Evolutionary conservation across 1,140 invertebrate genomes (phyloP).

Genomic region (Bilobella aurantiaca): DNA sequence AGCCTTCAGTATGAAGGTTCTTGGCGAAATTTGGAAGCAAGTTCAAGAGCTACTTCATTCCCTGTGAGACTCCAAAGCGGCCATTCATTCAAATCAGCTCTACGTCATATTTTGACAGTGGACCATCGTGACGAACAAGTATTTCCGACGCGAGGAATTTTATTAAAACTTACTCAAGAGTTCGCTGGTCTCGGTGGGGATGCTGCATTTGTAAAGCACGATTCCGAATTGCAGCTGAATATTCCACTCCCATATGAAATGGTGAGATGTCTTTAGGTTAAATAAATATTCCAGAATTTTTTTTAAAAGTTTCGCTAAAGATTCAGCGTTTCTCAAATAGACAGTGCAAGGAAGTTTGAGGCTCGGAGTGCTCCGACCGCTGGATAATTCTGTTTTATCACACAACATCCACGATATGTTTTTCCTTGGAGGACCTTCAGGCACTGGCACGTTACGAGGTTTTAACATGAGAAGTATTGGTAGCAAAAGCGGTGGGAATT

Average conservation of each 20-base stretch:
- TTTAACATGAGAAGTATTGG: slow-evolving; percentile 72
- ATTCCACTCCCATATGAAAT: slow-evolving; percentile 52
- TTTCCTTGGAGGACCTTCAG: slow-evolving; percentile 68
- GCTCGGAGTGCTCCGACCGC: slow-evolving; percentile 52
- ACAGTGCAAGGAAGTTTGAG: slow-evolving; percentile 61
- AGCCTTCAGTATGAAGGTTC: slow-evolving; percentile 71
- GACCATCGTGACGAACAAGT: slow-evolving; percentile 68
- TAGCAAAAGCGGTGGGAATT: slow-evolving; percentile 59
- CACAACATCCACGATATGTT: slow-evolving; percentile 64
- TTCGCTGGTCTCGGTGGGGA: slow-evolving; percentile 77
- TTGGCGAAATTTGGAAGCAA: slow-evolving; percentile 60
- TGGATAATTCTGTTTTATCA: slow-evolving; percentile 47
- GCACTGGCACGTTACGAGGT: slow-evolving; percentile 57
- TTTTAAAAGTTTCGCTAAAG: no score
- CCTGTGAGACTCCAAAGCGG: slow-evolving; percentile 70
- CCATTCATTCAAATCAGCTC: slow-evolving; percentile 69
- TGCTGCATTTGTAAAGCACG: slow-evolving; percentile 72
- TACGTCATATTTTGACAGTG: slow-evolving; percentile 62
- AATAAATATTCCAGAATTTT: no score
- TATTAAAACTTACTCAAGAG: slow-evolving; percentile 61
- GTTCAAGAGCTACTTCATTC: slow-evolving; percentile 57
- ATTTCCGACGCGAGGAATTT: slow-evolving; percentile 59
- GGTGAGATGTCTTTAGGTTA: no score
- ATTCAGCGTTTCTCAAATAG: no score
- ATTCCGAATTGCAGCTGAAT: slow-evolving; percentile 66